A percentile compares a stretch with the other conserved stretches of the same genome.
These are phyloP conservation scores for Oreochromis mossambicus DNA, from an alignment of 2,797 vertebrate species.

Conservation along the genomic window DNA sequence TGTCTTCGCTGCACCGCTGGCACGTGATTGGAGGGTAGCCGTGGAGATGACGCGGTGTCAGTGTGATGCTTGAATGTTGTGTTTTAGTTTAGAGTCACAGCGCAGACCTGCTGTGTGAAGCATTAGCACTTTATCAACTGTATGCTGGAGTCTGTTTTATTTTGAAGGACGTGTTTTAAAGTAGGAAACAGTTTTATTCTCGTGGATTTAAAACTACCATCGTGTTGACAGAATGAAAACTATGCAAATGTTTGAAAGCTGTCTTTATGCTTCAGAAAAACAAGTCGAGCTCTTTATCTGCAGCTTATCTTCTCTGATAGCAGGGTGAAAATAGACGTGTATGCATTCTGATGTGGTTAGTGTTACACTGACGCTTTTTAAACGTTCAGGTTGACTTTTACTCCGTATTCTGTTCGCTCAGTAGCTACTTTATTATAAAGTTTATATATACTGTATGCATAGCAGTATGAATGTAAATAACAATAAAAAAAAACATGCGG, in stretches of 20 bases:
- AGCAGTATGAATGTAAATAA: not conserved
- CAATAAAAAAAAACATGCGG: not conserved
- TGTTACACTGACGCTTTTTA: not conserved
- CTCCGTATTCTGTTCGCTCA: not conserved
- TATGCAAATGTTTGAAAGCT: conserved; percentile 51
- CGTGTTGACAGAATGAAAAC: conserved; percentile 8
- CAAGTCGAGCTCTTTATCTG: not conserved
- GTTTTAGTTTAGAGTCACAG: not conserved
- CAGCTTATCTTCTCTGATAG: not conserved
- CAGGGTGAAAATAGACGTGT: not conserved
- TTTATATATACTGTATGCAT: not conserved
- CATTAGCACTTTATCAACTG: conserved; percentile 51
- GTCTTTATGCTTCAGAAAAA: conserved; percentile 1
- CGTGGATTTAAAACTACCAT: not conserved
- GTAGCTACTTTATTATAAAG: not conserved
- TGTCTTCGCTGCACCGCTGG: not conserved
- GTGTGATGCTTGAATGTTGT: not conserved
- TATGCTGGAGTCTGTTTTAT: conserved; percentile 33
- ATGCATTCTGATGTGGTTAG: not conserved
- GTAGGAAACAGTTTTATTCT: not conserved
- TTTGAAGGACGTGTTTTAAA: not conserved
- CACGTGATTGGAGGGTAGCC: not conserved
- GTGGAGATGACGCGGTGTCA: not conserved
- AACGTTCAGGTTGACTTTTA: not conserved
- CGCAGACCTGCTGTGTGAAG: not conserved